phyloP scores from a whole-genome alignment of 2,888 invertebrate genomes.

The Dolichopus griseipennis region DNA sequence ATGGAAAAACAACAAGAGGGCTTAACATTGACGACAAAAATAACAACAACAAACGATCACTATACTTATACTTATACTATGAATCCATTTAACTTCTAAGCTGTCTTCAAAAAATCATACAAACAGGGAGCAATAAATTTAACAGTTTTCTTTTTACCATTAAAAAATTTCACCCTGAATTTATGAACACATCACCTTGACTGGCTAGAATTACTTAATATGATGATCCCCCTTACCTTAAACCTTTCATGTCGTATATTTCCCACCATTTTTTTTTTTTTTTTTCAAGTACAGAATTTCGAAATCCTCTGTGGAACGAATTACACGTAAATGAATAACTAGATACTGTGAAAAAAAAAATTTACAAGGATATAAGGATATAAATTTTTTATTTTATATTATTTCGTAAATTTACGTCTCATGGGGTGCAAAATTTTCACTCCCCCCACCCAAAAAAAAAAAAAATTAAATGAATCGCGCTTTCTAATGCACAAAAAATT shows the following conservation, averaged over 20 bases:
- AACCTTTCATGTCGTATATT: too few species aligned
- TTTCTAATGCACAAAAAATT: too few species aligned
- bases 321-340: not conserved
- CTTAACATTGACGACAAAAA: not conserved
- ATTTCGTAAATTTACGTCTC: too few species aligned
- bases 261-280: not conserved
- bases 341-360: not conserved
- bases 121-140: not conserved
- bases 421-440: too few species aligned
- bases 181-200: not conserved
- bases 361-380: not conserved
- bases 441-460: too few species aligned
- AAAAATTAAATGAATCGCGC: too few species aligned
- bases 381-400: not conserved
- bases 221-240: not conserved
- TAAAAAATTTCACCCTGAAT: not conserved
- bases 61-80: too few species aligned
- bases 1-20: not conserved
- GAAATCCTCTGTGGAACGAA: not conserved
- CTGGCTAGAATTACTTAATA: not conserved
- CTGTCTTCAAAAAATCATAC: not conserved
- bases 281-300: not conserved
- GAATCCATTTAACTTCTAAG: slow-evolving; percentile 2
- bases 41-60: not conserved
- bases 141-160: not conserved